Percentiles rank a stretch among this genome's conserved stretches.
These are phyloP conservation scores for Alviniconcha marisindica DNA, from an alignment of 1,140 invertebrate species.

Conservation along the genomic window DNA sequence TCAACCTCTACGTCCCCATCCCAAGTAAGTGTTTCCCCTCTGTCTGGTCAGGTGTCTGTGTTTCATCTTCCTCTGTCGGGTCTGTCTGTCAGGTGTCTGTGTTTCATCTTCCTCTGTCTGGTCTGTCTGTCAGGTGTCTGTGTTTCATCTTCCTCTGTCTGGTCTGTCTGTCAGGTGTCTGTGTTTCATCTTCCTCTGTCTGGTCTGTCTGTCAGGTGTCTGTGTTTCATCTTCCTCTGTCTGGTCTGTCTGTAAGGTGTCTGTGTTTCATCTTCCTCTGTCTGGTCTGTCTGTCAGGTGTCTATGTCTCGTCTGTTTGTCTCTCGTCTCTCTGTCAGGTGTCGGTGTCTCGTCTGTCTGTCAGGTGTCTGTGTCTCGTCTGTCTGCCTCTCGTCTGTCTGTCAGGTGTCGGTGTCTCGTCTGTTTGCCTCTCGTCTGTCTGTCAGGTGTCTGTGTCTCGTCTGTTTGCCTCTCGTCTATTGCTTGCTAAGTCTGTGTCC, in stretches of 20 bases:
- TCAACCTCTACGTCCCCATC: constrained; percentile 97
- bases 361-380: too few relatives aligned
- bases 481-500: too few relatives aligned
- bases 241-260: constrained; percentile 38
- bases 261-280: constrained; percentile 45
- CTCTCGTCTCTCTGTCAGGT: constrained; percentile 39
- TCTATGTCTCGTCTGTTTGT: constrained; percentile 46
- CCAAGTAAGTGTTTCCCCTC: constrained; percentile 84
- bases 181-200: constrained; percentile 45
- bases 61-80: constrained; percentile 33
- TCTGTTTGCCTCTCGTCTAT: too few relatives aligned
- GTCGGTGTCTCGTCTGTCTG: too few relatives aligned
- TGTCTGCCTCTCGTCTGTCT: too few relatives aligned
- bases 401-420: too few relatives aligned
- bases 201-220: constrained; percentile 42
- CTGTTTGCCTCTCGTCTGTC: too few relatives aligned
- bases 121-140: constrained; percentile 39
- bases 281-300: constrained; percentile 39
- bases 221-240: constrained; percentile 46
- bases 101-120: constrained; percentile 34
- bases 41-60: not conserved
- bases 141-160: constrained; percentile 38
- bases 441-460: too few relatives aligned
- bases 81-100: constrained; percentile 29
- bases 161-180: constrained; percentile 44